Evolutionary conservation across 2,797 vertebrate genomes (phyloP).

Genomic region (Glyptemys insculpta): DNA sequence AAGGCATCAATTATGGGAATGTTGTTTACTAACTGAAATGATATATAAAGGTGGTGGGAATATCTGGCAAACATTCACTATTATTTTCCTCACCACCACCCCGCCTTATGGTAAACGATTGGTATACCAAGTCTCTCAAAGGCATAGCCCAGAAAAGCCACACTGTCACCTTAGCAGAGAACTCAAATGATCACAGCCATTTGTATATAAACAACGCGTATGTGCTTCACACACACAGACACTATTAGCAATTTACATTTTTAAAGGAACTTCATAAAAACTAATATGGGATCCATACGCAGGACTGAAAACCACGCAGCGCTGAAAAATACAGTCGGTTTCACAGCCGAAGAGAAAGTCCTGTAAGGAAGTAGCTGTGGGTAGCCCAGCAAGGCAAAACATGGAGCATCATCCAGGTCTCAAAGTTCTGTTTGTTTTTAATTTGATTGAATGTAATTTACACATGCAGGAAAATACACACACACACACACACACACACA

Average conservation of each 20-base stretch:
- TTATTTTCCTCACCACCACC: conserved; percentile 69
- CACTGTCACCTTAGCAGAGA: conserved; percentile 54
- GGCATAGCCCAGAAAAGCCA: conserved; percentile 49
- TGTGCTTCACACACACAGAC: neutral
- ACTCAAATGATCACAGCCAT: conserved; percentile 61
- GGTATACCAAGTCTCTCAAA: conserved; percentile 62
- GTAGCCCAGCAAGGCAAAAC: conserved; percentile 11
- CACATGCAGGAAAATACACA: conserved; percentile 21
- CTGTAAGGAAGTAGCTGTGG: neutral
- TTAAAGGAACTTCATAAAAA: neutral
- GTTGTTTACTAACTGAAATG: conserved; percentile 78
- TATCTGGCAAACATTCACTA: conserved; percentile 72
- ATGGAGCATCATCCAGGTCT: conserved; percentile 25
- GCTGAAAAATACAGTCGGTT: neutral
- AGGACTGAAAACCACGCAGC: conserved; percentile 19
- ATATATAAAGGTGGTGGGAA: conserved; percentile 68
- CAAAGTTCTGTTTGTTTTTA: conserved; percentile 51
- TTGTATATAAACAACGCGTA: conserved; percentile 44
- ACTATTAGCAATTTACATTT: neutral
- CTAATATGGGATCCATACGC: neutral
- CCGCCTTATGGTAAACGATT: conserved; percentile 70
- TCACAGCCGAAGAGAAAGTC: conserved; percentile 22
- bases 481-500: neutral
- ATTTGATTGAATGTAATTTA: conserved; percentile 54
- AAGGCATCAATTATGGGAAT: conserved; percentile 56